These are phyloP conservation scores for Ochropleura leucogaster DNA, from an alignment of 2,888 invertebrate species.

Conservation along the genomic window DNA sequence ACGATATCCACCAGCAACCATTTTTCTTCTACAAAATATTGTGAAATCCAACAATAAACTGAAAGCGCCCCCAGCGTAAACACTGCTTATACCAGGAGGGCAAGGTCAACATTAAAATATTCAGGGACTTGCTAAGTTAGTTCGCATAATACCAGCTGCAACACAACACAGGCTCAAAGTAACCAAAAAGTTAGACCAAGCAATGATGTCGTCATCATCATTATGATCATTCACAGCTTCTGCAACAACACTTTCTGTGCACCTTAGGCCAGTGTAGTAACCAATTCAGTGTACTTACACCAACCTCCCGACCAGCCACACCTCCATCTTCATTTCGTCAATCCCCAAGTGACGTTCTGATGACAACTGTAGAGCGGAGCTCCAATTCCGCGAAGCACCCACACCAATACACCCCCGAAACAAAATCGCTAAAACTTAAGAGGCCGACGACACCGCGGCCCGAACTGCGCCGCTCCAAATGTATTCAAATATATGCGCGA, in stretches of 20 bases:
- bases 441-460: conserved; percentile 87
- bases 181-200: neutral
- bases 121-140: conserved; percentile 13
- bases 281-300: neutral
- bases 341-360: conserved; percentile 26
- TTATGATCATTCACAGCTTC: neutral
- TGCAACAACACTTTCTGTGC: neutral
- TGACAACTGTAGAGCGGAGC: conserved; percentile 35
- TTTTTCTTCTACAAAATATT: neutral
- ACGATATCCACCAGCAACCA: neutral
- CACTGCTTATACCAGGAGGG: conserved; percentile 1
- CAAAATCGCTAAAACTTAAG: conserved; percentile 89
- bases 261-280: neutral
- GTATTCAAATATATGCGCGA: conserved; percentile 91
- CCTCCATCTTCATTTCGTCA: neutral
- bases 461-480: conserved; percentile 85
- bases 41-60: neutral
- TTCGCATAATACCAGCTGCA: neutral
- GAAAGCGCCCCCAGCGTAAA: neutral
- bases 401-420: conserved; percentile 69
- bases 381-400: conserved; percentile 36
- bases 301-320: conserved; percentile 6
- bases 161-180: neutral
- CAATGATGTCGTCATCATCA: conserved; percentile 3
- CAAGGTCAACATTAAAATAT: conserved; percentile 40